phyloP scores from a whole-genome alignment of 2,113 vertebrate species.

The Leiothrix lutea region DNA sequence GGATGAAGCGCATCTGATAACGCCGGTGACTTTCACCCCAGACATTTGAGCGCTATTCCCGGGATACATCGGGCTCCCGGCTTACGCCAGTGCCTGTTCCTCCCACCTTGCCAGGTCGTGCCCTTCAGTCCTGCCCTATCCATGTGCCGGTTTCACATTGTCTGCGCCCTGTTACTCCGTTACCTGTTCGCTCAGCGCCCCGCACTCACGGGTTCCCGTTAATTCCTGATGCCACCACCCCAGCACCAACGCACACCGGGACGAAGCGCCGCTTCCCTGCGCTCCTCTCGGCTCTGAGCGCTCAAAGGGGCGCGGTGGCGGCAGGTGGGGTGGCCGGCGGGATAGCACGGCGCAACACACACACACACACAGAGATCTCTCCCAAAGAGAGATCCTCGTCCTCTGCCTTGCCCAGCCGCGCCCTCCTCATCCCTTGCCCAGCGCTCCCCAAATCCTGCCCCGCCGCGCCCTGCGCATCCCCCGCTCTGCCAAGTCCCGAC shows the following conservation, averaged over 20 bases:
- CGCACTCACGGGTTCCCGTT: rapidly evolving
- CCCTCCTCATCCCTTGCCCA: slow-evolving; percentile 18
- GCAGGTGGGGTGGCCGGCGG: not conserved
- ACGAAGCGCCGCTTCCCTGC: rapidly evolving
- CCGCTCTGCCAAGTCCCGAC: slow-evolving; percentile 62
- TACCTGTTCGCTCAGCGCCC: not conserved
- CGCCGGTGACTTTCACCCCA: rapidly evolving
- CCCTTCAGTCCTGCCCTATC: not conserved
- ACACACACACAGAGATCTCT: rapidly evolving
- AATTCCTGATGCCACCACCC: not conserved
- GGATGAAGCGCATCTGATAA: rapidly evolving
- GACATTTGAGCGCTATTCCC: rapidly evolving
- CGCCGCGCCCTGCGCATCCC: slow-evolving; percentile 72
- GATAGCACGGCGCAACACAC: rapidly evolving
- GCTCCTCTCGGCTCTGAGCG: rapidly evolving
- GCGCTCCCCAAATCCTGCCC: slow-evolving; percentile 69
- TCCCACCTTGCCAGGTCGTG: not conserved
- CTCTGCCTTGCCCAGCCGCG: slow-evolving; percentile 55
- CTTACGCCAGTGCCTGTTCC: rapidly evolving
- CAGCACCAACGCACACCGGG: rapidly evolving
- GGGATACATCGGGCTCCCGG: rapidly evolving
- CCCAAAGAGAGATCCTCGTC: not conserved
- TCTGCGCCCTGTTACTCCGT: rapidly evolving
- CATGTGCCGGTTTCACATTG: rapidly evolving
- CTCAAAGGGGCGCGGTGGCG: not conserved